Evolutionary conservation across 2,113 vertebrate species (phyloP).

Genomic region (Mungos mungo): DNA sequence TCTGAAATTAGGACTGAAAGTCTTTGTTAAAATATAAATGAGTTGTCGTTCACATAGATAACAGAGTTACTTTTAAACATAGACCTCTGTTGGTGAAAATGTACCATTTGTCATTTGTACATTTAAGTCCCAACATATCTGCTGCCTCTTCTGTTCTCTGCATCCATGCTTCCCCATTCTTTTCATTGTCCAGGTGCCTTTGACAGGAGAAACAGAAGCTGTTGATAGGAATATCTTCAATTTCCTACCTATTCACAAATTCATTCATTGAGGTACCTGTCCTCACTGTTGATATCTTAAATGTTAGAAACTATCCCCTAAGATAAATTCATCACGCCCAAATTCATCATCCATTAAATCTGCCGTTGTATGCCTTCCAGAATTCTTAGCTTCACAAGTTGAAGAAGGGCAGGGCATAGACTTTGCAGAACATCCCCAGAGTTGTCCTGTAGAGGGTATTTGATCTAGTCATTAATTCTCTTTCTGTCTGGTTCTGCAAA

Average conservation of each 20-base stretch:
- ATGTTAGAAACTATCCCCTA: background rate
- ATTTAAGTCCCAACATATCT: background rate
- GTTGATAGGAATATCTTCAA: accelerated
- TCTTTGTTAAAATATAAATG: background rate
- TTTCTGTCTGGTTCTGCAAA: background rate
- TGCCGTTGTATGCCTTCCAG: background rate
- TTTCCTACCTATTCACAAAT: background rate
- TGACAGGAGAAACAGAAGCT: background rate
- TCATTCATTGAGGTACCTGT: background rate
- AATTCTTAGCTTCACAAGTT: background rate
- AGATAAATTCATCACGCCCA: background rate
- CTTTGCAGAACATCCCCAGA: background rate
- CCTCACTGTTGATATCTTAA: background rate
- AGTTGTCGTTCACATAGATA: background rate
- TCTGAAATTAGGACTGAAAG: background rate
- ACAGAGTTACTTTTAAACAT: background rate
- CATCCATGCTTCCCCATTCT: background rate
- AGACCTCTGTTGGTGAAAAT: background rate
- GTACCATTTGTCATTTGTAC: background rate
- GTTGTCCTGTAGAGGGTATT: background rate
- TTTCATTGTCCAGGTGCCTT: background rate
- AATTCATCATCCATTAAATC: background rate
- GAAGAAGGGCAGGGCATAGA: background rate
- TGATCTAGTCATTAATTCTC: background rate
- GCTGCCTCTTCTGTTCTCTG: background rate